Evolutionary conservation across 2,797 vertebrate species (phyloP).

Genomic region (Cetoscarus ocellatus): DNA sequence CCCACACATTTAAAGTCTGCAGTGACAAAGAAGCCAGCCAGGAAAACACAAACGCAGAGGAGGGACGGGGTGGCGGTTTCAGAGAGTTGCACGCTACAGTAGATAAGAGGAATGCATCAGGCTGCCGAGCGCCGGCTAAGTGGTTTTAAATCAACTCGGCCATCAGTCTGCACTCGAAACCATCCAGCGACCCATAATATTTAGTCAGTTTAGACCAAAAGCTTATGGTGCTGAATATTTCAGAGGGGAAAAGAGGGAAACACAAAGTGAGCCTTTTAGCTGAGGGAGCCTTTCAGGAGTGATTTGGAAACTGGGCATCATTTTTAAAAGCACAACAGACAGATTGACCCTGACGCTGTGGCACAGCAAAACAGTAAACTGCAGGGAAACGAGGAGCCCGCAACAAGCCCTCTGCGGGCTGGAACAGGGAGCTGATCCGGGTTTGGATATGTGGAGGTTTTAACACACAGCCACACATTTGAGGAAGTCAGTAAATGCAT

Average conservation of each 20-base stretch:
- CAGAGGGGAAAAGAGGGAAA: not conserved
- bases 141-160: constrained; percentile 40
- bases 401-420: not conserved
- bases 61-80: constrained; percentile 11
- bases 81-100: not conserved
- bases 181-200: constrained; percentile 26
- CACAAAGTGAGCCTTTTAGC: constrained; percentile 2
- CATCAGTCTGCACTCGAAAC: constrained; percentile 29
- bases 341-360: not conserved
- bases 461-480: too few relatives aligned
- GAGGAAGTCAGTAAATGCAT: too few relatives aligned
- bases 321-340: not conserved
- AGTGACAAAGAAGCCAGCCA: constrained; percentile 37
- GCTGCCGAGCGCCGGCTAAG: constrained; percentile 24
- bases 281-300: not conserved
- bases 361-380: constrained; percentile 2
- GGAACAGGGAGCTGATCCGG: too few relatives aligned
- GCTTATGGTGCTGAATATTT: constrained; percentile 24
- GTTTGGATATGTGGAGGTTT: too few relatives aligned
- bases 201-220: constrained; percentile 30
- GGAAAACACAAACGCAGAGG: constrained; percentile 29
- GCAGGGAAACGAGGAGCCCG: not conserved
- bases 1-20: constrained; percentile 36
- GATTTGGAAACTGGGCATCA: constrained; percentile 2
- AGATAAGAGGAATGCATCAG: constrained; percentile 23